Evolutionary conservation across 2,113 vertebrate genomes (phyloP).

Genomic region (Asarcornis scutulata): DNA sequence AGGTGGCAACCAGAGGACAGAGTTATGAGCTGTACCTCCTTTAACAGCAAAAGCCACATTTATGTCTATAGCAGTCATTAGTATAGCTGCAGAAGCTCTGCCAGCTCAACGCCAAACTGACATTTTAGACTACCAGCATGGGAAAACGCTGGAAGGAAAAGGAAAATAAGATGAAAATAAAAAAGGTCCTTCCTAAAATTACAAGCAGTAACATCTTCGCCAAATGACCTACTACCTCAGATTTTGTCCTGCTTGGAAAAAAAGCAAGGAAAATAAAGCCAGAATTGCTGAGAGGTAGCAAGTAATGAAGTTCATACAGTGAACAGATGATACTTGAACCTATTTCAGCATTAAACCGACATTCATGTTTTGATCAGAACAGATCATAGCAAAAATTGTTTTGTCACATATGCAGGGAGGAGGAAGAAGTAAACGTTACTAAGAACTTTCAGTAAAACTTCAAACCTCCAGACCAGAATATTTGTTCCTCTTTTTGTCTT

Average conservation of each 20-base stretch:
- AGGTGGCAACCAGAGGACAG: neutral
- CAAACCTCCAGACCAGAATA: neutral
- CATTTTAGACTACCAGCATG: neutral
- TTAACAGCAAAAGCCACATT: neutral
- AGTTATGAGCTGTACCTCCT: neutral
- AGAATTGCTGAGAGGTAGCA: neutral
- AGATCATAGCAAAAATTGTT: neutral
- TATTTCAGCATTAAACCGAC: neutral
- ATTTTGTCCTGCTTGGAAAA: neutral
- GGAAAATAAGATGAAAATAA: neutral
- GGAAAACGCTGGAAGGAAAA: neutral
- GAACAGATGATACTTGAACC: neutral
- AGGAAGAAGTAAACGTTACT: neutral
- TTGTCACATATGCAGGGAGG: neutral
- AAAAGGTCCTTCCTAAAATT: neutral
- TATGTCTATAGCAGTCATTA: neutral
- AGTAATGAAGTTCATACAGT: neutral
- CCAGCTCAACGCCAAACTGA: neutral
- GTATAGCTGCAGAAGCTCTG: neutral
- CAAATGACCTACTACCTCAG: conserved; percentile 3
- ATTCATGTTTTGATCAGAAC: neutral
- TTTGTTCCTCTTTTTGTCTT: conserved; percentile 1
- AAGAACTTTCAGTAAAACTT: neutral
- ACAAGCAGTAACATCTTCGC: neutral
- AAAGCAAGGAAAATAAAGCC: neutral